Conservation (phyloP, 1,140 invertebrate genomes). For the Saccostrea cuccullata region DNA sequence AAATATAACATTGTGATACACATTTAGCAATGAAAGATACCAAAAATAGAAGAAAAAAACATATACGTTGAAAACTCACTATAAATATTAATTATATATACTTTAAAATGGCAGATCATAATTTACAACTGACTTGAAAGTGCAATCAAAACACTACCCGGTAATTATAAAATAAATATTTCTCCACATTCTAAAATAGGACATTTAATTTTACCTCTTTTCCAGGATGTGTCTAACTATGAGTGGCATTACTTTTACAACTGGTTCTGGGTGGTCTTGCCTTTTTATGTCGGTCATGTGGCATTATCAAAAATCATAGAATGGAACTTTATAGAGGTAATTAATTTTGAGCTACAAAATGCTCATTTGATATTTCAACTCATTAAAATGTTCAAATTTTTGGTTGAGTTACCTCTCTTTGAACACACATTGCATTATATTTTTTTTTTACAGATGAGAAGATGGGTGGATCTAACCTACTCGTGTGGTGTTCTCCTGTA, state of each 20-base stretch:
- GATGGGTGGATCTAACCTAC: conserved; percentile 50
- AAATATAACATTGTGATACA: no score
- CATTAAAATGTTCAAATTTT: not conserved
- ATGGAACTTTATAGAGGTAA: conserved; percentile 46
- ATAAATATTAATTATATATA: no score
- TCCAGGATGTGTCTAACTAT: conserved; percentile 67
- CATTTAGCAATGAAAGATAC: no score
- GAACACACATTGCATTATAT: conserved; percentile 21
- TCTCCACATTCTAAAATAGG: no score
- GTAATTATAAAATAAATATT: no score
- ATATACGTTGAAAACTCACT: no score
- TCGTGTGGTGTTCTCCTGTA: conserved; percentile 50
- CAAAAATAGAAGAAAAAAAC: no score
- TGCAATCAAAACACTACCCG: no score
- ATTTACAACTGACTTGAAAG: no score
- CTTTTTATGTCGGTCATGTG: conserved; percentile 65
- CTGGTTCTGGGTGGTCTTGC: conserved; percentile 60
- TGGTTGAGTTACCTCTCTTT: not conserved
- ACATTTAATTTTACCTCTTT: not conserved
- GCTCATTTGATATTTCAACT: not conserved
- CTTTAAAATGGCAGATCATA: no score
- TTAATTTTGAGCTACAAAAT: not conserved
- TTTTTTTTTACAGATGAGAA: conserved; percentile 57
- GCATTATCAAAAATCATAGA: conserved; percentile 59
- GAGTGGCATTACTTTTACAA: conserved; percentile 70